These are phyloP conservation scores for Zhuqinia jingwanae DNA, from an alignment of 2,888 invertebrate genomes.

Conservation along the genomic window DNA sequence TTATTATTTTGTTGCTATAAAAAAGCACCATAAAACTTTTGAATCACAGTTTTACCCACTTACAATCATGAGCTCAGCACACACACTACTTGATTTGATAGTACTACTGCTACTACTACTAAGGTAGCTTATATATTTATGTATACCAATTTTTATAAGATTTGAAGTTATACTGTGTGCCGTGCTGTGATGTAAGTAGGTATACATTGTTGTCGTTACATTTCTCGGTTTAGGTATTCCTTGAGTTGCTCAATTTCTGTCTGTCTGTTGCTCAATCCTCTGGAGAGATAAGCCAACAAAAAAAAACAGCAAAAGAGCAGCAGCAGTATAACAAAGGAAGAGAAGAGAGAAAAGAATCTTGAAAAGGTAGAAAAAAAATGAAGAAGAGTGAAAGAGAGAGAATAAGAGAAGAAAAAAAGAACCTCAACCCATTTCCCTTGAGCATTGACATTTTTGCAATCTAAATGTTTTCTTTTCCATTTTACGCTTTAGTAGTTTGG, in stretches of 20 bases:
- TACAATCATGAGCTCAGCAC: constrained; percentile 15
- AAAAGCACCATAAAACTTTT: constrained; percentile 29
- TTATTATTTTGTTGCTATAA: background rate
- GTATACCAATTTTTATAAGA: too few species aligned
- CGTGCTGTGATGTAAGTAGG: too few species aligned
- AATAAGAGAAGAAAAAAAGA: constrained; percentile 60
- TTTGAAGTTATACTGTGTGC: too few species aligned
- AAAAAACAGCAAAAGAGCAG: constrained; percentile 42
- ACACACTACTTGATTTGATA: background rate
- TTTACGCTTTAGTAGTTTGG: constrained; percentile 71
- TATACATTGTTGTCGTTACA: too few species aligned
- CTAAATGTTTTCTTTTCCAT: constrained; percentile 72
- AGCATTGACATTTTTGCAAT: constrained; percentile 73
- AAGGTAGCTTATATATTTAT: background rate
- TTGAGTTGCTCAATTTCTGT: constrained; percentile 62
- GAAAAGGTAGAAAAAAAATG: constrained; percentile 59
- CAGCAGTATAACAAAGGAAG: constrained; percentile 45
- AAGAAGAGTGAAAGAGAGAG: constrained; percentile 52
- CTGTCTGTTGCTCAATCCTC: constrained; percentile 53
- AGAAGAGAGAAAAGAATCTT: constrained; percentile 34
- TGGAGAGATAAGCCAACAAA: constrained; percentile 43
- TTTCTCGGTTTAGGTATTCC: constrained; percentile 27
- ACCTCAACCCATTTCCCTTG: constrained; percentile 72
- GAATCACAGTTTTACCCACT: constrained; percentile 31
- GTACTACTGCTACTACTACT: constrained; percentile 10